Evolutionary conservation across 2,888 invertebrate genomes (phyloP).

Genomic region (Sesamia inferens): DNA sequence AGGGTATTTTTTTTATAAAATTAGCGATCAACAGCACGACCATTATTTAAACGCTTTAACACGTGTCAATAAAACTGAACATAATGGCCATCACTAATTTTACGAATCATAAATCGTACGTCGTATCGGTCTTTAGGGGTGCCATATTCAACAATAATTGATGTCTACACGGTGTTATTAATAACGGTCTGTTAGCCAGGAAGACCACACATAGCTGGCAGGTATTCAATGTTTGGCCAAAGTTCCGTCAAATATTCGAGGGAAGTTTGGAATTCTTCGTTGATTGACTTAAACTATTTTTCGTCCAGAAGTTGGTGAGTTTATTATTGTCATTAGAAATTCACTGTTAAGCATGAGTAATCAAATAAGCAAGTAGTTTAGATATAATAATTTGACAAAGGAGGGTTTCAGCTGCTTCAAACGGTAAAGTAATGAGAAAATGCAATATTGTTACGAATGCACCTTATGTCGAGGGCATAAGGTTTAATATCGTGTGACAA

Average conservation of each 20-base stretch:
- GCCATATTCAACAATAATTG: constrained; percentile 23
- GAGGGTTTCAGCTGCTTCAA: neutral
- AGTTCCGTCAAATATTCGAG: neutral
- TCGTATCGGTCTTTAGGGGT: constrained; percentile 19
- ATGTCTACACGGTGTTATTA: constrained; percentile 19
- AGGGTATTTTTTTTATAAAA: too few relatives aligned
- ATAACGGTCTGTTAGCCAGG: constrained; percentile 6
- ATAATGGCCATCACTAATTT: constrained; percentile 15
- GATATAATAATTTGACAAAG: too few relatives aligned
- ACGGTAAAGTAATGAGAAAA: neutral
- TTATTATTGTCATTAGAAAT: neutral
- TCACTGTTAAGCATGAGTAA: neutral
- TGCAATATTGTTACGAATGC: too few relatives aligned
- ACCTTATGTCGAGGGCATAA: too few relatives aligned
- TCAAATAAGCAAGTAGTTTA: neutral
- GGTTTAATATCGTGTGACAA: too few relatives aligned
- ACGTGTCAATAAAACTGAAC: constrained; percentile 15
- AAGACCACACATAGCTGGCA: constrained; percentile 12
- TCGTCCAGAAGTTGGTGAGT: neutral
- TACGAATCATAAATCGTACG: constrained; percentile 39
- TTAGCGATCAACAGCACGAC: too few relatives aligned
- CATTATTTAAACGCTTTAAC: too few relatives aligned
- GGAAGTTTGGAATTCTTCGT: neutral
- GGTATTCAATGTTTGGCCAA: constrained; percentile 9
- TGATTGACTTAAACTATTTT: neutral